These are phyloP conservation scores for Dipodomys ordii DNA, from an alignment of 2,113 vertebrate species.

Conservation along the genomic window DNA sequence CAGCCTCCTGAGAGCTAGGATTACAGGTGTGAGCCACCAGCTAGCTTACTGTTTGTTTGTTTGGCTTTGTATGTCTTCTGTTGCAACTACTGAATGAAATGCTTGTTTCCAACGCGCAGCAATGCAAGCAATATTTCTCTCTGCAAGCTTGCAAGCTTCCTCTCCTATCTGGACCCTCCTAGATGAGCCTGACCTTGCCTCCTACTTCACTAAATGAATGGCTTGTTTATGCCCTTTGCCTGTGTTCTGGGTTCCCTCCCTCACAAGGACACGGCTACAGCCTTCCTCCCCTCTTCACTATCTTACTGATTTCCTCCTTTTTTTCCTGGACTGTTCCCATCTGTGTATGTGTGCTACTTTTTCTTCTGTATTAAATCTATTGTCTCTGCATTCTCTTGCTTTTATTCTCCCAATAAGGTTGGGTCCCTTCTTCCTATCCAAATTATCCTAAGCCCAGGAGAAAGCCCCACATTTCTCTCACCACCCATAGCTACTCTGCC, in stretches of 20 bases:
- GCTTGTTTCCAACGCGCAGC: neutral
- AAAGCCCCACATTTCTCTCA: neutral
- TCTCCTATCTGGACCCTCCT: neutral
- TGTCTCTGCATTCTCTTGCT: neutral
- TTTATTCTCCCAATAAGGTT: neutral
- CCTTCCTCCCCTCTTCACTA: neutral
- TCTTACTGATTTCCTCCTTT: neutral
- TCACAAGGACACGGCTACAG: neutral
- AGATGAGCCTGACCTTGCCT: neutral
- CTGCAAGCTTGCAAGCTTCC: neutral
- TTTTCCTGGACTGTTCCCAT: neutral
- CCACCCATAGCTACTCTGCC: neutral
- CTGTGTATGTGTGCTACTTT: neutral
- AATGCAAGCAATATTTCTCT: constrained; percentile 21
- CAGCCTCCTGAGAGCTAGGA: no score
- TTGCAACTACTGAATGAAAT: constrained; percentile 4
- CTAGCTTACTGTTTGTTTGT: no score
- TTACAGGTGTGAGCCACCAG: no score
- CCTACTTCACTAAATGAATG: neutral
- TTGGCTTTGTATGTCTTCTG: neutral
- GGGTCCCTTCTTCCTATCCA: neutral
- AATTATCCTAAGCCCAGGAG: neutral
- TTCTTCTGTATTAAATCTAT: neutral
- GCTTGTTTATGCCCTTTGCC: neutral
- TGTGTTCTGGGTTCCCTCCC: no score